phyloP scores from a whole-genome alignment of 2,113 vertebrate genomes.

The Notarius quadriscutis region DNA sequence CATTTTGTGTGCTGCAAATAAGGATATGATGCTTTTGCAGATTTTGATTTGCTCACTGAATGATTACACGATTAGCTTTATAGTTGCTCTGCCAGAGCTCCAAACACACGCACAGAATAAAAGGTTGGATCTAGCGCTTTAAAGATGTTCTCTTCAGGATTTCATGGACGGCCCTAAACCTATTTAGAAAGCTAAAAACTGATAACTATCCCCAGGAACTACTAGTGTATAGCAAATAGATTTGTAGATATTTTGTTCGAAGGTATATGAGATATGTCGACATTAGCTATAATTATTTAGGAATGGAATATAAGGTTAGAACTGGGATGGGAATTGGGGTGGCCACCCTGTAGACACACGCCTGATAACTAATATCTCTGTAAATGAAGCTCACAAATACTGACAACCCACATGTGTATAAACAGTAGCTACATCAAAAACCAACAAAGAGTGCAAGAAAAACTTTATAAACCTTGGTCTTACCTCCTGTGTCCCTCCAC shows the following conservation, averaged over 20 bases:
- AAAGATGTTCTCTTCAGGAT: neutral
- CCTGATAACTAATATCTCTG: neutral
- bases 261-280: neutral
- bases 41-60: neutral
- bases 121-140: neutral
- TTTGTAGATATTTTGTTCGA: neutral
- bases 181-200: neutral
- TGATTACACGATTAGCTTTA: neutral
- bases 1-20: neutral
- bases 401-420: neutral
- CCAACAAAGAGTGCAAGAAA: neutral
- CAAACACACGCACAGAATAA: neutral
- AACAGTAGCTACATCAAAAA: neutral
- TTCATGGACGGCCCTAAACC: neutral
- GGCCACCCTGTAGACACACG: neutral
- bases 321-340: neutral
- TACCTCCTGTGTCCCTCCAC: slow-evolving; percentile 61
- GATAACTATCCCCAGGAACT: neutral
- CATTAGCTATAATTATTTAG: neutral
- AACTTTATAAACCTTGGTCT: neutral
- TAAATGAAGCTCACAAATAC: neutral
- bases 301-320: neutral
- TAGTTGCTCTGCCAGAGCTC: neutral
- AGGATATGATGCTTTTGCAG: neutral
- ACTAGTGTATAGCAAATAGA: neutral